A percentile compares a stretch with the other conserved stretches of the same genome.
These are phyloP conservation scores for Limnephilus rhombicus DNA, from an alignment of 2,888 invertebrate genomes.

Conservation along the genomic window DNA sequence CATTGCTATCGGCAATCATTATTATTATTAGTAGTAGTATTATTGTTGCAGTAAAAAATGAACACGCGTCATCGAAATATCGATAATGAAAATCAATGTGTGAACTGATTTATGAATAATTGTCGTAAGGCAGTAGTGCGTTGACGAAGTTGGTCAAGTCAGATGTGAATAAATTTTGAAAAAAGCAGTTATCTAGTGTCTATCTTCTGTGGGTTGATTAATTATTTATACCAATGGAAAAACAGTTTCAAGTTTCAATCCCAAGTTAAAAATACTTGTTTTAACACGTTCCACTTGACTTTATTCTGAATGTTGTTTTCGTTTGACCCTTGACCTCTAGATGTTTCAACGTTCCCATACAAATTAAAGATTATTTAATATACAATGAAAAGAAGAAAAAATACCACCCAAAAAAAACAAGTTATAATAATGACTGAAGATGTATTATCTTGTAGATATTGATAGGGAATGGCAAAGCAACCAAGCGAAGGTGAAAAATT, in stretches of 20 bases:
- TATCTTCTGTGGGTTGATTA: neutral
- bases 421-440: neutral
- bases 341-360: neutral
- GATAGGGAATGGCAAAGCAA: neutral
- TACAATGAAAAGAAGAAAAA: neutral
- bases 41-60: neutral
- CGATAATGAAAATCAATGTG: neutral
- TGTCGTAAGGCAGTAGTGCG: neutral
- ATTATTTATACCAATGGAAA: neutral
- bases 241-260: neutral
- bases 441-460: neutral
- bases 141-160: neutral
- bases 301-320: neutral
- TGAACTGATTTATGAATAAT: neutral
- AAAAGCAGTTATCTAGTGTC: neutral
- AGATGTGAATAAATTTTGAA: neutral
- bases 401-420: neutral
- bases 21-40: neutral
- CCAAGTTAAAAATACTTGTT: neutral
- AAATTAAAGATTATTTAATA: neutral
- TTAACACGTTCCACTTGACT: neutral
- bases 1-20: constrained; percentile 6
- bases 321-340: neutral
- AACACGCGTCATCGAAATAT: constrained; percentile 9
- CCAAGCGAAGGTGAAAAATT: neutral